Percentiles rank a stretch among this genome's conserved stretches.
phyloP scores from a whole-genome alignment of 2,113 vertebrate species.

The Catagonus wagneri region DNA sequence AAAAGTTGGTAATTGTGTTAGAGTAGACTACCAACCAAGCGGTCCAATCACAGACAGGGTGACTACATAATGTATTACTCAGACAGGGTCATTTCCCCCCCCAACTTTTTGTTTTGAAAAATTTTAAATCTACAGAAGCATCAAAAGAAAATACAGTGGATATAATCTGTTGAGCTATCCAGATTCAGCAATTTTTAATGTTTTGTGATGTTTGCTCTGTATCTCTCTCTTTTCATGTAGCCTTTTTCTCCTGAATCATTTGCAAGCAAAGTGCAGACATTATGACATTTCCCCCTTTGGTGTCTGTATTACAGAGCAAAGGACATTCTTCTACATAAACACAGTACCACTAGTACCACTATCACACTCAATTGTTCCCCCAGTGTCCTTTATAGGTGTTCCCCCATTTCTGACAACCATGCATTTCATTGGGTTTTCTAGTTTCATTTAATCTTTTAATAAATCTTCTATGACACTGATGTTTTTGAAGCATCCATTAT shows the following conservation, averaged over 20 bases:
- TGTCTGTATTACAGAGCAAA: not conserved
- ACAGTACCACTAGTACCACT: not conserved
- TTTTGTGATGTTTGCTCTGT: not conserved
- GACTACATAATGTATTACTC: not conserved
- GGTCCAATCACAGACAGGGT: not conserved
- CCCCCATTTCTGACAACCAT: not conserved
- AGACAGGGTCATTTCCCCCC: not conserved
- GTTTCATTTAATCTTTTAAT: not conserved
- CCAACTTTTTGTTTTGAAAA: constrained; percentile 48
- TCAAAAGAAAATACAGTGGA: constrained; percentile 4
- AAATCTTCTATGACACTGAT: not conserved
- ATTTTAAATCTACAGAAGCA: not conserved
- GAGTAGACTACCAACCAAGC: not conserved
- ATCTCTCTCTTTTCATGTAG: not conserved
- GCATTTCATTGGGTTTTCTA: not conserved
- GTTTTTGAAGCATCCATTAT: not conserved
- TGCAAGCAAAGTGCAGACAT: not conserved
- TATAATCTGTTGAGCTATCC: not conserved
- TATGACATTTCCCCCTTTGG: not conserved
- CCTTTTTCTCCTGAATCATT: not conserved
- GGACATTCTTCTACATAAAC: not conserved
- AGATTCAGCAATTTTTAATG: not conserved
- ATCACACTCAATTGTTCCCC: not conserved
- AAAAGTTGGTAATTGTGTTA: not conserved
- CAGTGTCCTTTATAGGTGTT: not conserved